Base-by-base conservation (phyloP, 2,113 vertebrate genomes). In the Trichomycterus rosablanca region DNA sequence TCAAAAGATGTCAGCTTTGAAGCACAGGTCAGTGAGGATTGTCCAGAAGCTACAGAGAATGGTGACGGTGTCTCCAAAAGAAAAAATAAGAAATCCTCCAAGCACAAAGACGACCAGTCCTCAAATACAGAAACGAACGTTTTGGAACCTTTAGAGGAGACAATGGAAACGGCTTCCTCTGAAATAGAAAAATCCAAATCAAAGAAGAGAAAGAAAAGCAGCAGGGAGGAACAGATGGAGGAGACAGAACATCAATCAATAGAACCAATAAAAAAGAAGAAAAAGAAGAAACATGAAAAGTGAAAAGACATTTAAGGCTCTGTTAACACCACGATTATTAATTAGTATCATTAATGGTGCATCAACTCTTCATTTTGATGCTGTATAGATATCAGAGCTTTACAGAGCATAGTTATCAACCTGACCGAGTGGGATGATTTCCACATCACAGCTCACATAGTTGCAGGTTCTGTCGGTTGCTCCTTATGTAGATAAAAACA, bases 261-360 rank as follows among this genome's bases (percentile, higher is more conserved):
- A 10, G 51, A 56, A 4, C 19, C 63, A 20, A 14, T 59, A 1
- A 3, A 45, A 4, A 10, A 2, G 20, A 82, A 68, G 30, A 66
- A 43, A 52, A 71, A 53, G 19, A 81, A 75, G 55, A 76, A 71
- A n/a, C n/a, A n/a, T n/a, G n/a, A n/a, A n/a, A n/a, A n/a, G n/a
- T n/a, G 32, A 80, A 73, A 45, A 76, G 70, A 60, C 57, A 40
- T 63, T 48, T 54, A 64, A 62, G 60, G 10, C 14, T 23, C 34
- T 59, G 11, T 5, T 10, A 35, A 32, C 19, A n/a, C n/a, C n/a
- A n/a, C n/a, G n/a, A n/a, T n/a, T n/a, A n/a, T n/a, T n/a, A 55
- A 24, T 11, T 12, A 35, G 2, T 3, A 35, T 35, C 2, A 35
- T 35, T 6, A 6, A 35, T 3, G n/a, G n/a, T n/a, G n/a, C n/a